Evolutionary conservation across 2,888 invertebrate genomes (phyloP), one percentile per base, ranked within the genome.

Genomic region (Drosophila quinaria): DNA sequence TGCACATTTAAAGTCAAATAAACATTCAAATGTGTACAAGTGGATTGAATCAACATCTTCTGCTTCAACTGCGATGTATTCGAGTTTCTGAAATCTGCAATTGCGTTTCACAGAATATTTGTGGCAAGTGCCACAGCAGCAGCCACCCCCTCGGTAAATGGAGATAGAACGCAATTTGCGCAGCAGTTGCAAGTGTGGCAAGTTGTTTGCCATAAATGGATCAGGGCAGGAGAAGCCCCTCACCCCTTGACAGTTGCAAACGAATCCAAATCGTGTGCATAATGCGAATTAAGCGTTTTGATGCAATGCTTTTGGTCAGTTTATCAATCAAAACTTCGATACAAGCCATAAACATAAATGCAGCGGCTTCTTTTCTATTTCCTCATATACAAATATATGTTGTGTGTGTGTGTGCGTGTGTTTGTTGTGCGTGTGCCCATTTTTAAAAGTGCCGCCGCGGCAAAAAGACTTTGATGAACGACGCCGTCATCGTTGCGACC

Each of bases 371-470:
- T 70, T 54, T 41, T 61, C 10, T 41, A 61, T 50, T 70, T 58
- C 22, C 50, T 44, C 55, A 56, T 51, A 56, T 31, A 37, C 33
- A 15, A 25, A 47, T 49, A 10, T 22, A 2, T n/a, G n/a, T 37
- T 42, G 46, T 13, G 1, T 46, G 37, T 42, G 10, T 19, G 11
- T 31, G 65, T 56, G 51, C 29, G 37, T 65, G 51, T 52, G 33
- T 13, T 29, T 39, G 50, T 51, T 51, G 35, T 25, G 37, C 51
- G 31, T 54, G 73, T 78, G 62, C 56, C 52, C 60, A 58, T 68
- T 77, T 58, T 35, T 29, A 60, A 71, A 79, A 68, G 56, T 78
- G 80, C 72, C 80, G 72, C 39, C 49, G 64, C 62, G 78, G 80
- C 78, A 68, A 33, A 75, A 67, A 62, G 49, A 17, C 72, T 74